Base-by-base conservation (phyloP, 2,113 vertebrate species). In the Lasiurus borealis region DNA sequence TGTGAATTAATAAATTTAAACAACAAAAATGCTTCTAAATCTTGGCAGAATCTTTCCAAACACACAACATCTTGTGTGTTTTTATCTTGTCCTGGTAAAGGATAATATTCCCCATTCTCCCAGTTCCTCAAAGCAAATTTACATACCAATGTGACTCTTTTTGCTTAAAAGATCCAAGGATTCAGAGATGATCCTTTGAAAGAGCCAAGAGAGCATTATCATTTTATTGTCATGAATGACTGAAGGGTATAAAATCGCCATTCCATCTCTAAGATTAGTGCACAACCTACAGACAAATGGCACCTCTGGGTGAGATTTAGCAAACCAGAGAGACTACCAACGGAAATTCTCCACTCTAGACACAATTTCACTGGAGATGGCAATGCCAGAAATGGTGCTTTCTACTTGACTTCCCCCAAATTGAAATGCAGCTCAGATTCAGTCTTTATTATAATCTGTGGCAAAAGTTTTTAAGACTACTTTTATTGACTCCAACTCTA, bases 401-500 rank as follows among this genome's bases (percentile, higher is more conserved):
- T 73, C 88, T 54, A 93, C 72, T 29, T 91, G 86, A 8, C 18
- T 76, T 92, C 86, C 87, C 73, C 64, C 86, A 96, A 94, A 92
- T 87, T 81, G 73, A 31, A n/a, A 76, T 77, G 85, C 27, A 81
- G 80, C 15, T 92, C 64, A 57, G 34, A 96, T 85, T 54, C 77
- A 87, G 69, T 92, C 81, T 95, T 66, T 31, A 46, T 88, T 93
- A 64, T 62, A 82, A 82, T 72, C 75, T 72, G 40, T 76, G 72
- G 48, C 12, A 40, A 72, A n/a, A 29, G 68, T 52, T 94, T 96
- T 95, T 95, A 95, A 88, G 85, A 85, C 25, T 9, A 13, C 71
- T 93, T 96, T 94, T 90, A 87, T 85, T 97, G 88, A 57, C 82
- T 91, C 95, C n/a, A 80, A 96, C 77, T 83, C 25, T 19, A 69